phyloP scores from a whole-genome alignment of 2,113 vertebrate genomes.

The Cnemophilus loriae region DNA sequence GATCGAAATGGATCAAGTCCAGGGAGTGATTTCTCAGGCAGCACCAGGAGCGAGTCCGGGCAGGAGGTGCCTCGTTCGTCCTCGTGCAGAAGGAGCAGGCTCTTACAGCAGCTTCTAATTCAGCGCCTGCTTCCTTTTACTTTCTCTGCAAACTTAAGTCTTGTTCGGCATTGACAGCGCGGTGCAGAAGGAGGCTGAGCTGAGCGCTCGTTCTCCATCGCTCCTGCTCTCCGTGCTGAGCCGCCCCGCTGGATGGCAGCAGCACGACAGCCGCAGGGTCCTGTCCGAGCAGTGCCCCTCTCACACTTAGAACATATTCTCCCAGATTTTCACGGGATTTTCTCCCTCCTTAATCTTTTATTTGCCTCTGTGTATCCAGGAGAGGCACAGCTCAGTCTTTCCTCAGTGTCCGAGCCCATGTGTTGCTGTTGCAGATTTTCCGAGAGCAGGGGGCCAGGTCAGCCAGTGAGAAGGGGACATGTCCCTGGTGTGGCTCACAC shows the following conservation, averaged over 20 bases:
- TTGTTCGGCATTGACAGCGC: not conserved
- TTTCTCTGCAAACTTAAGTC: not conserved
- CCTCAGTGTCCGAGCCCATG: fast-evolving
- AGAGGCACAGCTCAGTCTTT: not conserved
- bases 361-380: not conserved
- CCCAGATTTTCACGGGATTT: not conserved
- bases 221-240: not conserved
- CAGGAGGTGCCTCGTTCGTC: not conserved
- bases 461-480: not conserved
- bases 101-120: not conserved
- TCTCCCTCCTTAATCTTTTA: not conserved
- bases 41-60: not conserved
- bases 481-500: not conserved
- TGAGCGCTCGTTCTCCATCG: too few species aligned
- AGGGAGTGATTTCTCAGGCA: not conserved
- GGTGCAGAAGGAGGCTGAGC: not conserved
- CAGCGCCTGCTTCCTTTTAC: not conserved
- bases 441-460: not conserved
- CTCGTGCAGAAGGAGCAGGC: not conserved
- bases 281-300: fast-evolving
- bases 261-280: not conserved
- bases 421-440: not conserved
- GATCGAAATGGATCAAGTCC: fast-evolving
- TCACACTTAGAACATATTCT: fast-evolving
- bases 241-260: slow-evolving; percentile 55